A percentile compares a stretch with the other conserved stretches of the same genome.
These are phyloP conservation scores for Oryzias celebensis DNA, from an alignment of 2,113 vertebrate species.

Conservation along the genomic window DNA sequence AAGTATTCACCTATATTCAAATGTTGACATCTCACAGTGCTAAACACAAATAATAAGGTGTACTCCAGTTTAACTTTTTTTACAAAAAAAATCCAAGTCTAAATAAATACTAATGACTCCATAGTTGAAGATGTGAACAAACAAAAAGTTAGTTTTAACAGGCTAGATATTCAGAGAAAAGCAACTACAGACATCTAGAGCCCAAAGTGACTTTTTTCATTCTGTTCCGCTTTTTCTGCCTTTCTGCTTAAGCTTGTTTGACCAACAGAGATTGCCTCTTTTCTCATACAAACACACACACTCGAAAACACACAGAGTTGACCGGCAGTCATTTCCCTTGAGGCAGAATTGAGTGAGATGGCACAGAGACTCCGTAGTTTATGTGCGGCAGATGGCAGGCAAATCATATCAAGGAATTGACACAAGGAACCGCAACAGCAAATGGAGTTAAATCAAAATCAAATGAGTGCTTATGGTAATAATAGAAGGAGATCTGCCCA, in stretches of 20 bases:
- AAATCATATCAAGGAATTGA: conserved; percentile 9
- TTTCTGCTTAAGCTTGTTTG: conserved; percentile 15
- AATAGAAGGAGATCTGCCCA: too few relatives aligned
- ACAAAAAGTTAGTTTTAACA: neutral
- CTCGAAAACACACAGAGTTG: neutral
- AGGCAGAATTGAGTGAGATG: conserved; percentile 16
- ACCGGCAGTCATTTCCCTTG: conserved; percentile 18
- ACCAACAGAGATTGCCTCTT: neutral
- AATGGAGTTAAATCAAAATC: too few relatives aligned
- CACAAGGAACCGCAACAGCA: too few relatives aligned
- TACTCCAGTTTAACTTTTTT: too few relatives aligned
- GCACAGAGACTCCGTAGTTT: conserved; percentile 19
- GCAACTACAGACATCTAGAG: neutral
- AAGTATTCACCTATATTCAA: too few relatives aligned
- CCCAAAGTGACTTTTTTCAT: conserved; percentile 5
- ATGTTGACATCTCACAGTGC: too few relatives aligned
- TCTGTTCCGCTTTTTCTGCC: conserved; percentile 6
- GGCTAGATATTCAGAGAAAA: neutral
- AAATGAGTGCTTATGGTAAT: too few relatives aligned
- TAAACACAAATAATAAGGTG: too few relatives aligned
- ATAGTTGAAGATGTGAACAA: neutral
- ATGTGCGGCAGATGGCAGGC: conserved; percentile 17
- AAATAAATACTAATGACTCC: too few relatives aligned
- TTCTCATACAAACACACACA: conserved; percentile 3
- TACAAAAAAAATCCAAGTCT: too few relatives aligned